Percentiles rank a stretch among this genome's conserved stretches.
Evolutionary conservation across 2,797 vertebrate species (phyloP).

Genomic region (Parauchenoglanis ngamensis): DNA sequence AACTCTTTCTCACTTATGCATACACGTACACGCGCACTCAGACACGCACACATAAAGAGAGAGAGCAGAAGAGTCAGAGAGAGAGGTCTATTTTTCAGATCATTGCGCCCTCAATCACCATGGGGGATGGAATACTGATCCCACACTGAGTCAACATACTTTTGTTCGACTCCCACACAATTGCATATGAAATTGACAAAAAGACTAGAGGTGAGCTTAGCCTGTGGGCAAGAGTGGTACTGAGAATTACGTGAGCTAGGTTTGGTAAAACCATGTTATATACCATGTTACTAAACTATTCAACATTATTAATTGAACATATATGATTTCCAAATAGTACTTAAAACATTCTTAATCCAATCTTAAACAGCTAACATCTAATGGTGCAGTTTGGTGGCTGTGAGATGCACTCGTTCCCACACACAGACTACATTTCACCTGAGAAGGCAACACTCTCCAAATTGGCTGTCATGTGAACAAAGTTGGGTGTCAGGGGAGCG

Average conservation of each 20-base stretch:
- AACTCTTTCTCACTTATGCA: background rate
- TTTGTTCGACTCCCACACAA: slow-evolving; percentile 48
- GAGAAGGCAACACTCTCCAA: slow-evolving; percentile 2
- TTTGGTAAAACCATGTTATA: slow-evolving; percentile 28
- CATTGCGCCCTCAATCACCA: slow-evolving; percentile 43
- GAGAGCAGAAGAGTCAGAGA: slow-evolving; percentile 19
- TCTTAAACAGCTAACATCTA: slow-evolving; percentile 3
- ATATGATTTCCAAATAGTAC: background rate
- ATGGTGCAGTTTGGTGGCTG: background rate
- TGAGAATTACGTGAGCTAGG: slow-evolving; percentile 36
- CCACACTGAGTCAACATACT: slow-evolving; percentile 41
- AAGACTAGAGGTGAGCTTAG: slow-evolving; percentile 45
- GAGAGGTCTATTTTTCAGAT: slow-evolving; percentile 38
- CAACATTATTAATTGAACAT: background rate
- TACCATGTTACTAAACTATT: background rate
- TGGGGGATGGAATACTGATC: slow-evolving; percentile 49
- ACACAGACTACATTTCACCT: background rate
- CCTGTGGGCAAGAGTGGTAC: slow-evolving; percentile 42
- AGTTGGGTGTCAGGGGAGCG: slow-evolving; percentile 6
- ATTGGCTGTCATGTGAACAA: slow-evolving; percentile 21
- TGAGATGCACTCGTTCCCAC: slow-evolving; percentile 9
- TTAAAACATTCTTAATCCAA: background rate
- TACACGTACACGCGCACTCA: background rate
- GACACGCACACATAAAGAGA: background rate
- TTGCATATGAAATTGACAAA: slow-evolving; percentile 47